Conservation (phyloP, 2,797 vertebrate species). For the Delichon dasypus region DNA sequence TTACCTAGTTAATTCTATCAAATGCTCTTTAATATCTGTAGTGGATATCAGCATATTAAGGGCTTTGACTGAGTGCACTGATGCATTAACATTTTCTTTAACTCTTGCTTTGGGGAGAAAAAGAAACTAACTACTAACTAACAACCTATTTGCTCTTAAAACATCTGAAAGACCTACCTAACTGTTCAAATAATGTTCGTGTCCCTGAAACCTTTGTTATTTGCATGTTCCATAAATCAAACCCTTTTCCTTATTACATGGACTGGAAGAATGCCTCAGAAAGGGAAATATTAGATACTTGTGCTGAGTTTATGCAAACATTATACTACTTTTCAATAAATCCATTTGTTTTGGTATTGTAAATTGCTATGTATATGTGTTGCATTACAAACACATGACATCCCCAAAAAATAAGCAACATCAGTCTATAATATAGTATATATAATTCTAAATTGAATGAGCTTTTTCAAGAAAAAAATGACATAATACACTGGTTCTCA, state of each 20-base stretch:
- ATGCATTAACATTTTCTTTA: conserved; percentile 55
- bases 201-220: conserved; percentile 30
- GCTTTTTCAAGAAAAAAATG: neutral
- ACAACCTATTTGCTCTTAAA: conserved; percentile 17
- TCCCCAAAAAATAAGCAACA: neutral
- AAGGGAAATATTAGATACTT: conserved; percentile 24
- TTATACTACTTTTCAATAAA: neutral
- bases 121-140: conserved; percentile 36
- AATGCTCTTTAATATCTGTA: conserved; percentile 2
- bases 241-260: conserved; percentile 34
- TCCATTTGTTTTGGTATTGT: neutral
- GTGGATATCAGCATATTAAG: conserved; percentile 80
- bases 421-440: neutral
- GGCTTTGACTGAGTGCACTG: conserved; percentile 69
- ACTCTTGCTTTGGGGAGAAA: conserved; percentile 41
- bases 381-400: neutral
- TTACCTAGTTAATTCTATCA: neutral
- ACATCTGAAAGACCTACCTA: neutral
- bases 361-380: neutral
- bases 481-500: neutral
- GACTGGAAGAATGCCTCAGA: conserved; percentile 75
- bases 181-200: conserved; percentile 41
- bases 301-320: neutral
- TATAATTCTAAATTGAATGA: neutral
- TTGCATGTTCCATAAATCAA: conserved; percentile 67